Evolutionary conservation across 2,797 vertebrate genomes (phyloP), one percentile per base, ranked within the genome.

Genomic region (Nyctibius grandis): DNA sequence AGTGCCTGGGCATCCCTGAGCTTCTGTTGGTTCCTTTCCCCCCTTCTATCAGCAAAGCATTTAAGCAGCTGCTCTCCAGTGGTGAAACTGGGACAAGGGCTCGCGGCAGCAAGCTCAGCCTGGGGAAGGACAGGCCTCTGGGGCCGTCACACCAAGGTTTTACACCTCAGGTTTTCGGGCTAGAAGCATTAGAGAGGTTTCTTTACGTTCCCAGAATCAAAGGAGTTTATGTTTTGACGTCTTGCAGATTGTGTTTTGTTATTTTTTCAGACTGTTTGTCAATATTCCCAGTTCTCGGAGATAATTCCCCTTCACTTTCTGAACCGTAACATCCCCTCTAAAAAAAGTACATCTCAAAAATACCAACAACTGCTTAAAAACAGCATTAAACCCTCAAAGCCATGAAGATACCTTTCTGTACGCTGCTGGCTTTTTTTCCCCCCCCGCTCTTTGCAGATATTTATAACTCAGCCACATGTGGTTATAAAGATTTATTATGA

Each of bases 401-500:
- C 94, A 95, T 48, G 96, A 98, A 97, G 97, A 98, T 97, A 96
- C 94, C 97, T 97, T 98, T 97, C 96, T 70, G 85, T 95, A 96
- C 78, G 95, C 97, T 94, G 87, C n/a, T 76, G 87, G 44, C 2
- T 56, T 53, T 65, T 95, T 80, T 40, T 98, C 5, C 97, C 5
- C 4, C 8, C 38, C 98, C 97, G 96, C 97, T 98, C 97, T 98
- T 98, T 98, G 97, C 98, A 98, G 98, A 97, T 98, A 98, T 98
- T 98, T 97, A 98, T 98, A 98, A 97, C 97, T 96, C 91, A 84
- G 97, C 98, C 97, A 98, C 98, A 97, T 97, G 98, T 97, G 97
- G 98, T 98, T 98, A 97, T 98, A 98, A 98, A 98, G 98, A 99
- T 99, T 99, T 99, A 99, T 98, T 98, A 98, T 91, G 96, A 98